Evolutionary conservation across 2,797 vertebrate genomes (phyloP).

Genomic region (Dryobates pubescens): DNA sequence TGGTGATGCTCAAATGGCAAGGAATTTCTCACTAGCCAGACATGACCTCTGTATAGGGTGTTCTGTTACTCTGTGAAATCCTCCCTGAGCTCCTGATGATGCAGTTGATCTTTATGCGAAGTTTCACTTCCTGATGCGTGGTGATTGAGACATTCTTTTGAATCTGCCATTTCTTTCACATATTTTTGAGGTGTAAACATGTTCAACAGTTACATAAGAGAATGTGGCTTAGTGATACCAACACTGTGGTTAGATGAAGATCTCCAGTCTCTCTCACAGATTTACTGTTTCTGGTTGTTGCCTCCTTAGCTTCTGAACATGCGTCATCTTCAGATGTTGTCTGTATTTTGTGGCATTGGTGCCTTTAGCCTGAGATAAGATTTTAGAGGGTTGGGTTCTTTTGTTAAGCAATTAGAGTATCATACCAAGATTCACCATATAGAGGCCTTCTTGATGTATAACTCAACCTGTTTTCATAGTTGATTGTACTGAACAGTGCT

Average conservation of each 20-base stretch:
- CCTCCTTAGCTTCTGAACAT: background rate
- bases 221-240: background rate
- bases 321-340: background rate
- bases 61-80: background rate
- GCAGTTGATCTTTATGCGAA: background rate
- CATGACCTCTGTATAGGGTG: rapidly evolving
- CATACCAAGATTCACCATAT: background rate
- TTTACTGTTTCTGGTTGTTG: background rate
- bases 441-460: background rate
- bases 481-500: background rate
- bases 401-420: background rate
- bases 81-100: background rate
- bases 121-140: background rate
- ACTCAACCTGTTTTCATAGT: background rate
- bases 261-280: background rate
- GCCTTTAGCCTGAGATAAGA: background rate
- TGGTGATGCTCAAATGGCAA: background rate
- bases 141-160: background rate
- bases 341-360: background rate
- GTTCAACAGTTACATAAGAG: background rate
- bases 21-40: background rate
- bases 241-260: background rate
- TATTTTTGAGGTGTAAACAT: background rate
- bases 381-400: background rate
- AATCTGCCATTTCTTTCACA: background rate